Conservation (phyloP, 1,140 invertebrate species). For the Meteorus sp. region DNA sequence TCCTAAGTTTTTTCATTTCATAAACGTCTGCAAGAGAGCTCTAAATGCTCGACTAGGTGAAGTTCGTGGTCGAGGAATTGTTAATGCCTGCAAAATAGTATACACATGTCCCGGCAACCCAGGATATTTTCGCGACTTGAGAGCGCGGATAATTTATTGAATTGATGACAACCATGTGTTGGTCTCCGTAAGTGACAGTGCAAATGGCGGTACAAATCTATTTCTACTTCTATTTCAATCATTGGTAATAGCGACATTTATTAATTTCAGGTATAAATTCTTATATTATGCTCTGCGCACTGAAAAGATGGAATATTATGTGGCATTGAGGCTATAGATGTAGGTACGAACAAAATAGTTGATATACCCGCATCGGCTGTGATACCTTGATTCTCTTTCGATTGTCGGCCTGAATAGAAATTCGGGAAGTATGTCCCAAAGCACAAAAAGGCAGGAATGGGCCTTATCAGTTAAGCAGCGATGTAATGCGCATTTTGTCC, state of each 20-base stretch:
- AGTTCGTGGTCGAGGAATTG: slow-evolving; percentile 66
- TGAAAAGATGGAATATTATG: slow-evolving; percentile 32
- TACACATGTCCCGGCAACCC: slow-evolving; percentile 72
- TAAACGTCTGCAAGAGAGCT: slow-evolving; percentile 98
- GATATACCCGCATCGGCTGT: too few relatives aligned
- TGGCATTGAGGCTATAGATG: slow-evolving; percentile 29
- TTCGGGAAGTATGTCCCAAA: too few relatives aligned
- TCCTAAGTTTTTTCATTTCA: too few relatives aligned
- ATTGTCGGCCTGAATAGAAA: too few relatives aligned
- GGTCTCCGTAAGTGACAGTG: slow-evolving; percentile 94
- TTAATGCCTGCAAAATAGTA: slow-evolving; percentile 69
- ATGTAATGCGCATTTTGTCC: too few relatives aligned
- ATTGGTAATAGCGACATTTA: not conserved
- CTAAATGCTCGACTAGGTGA: slow-evolving; percentile 90
- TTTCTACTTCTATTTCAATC: too few relatives aligned
- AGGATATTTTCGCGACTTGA: slow-evolving; percentile 85
- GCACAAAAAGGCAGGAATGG: too few relatives aligned
- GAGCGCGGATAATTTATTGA: slow-evolving; percentile 91
- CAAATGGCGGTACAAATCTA: too few relatives aligned
- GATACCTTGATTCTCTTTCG: too few relatives aligned
- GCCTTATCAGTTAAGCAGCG: too few relatives aligned
- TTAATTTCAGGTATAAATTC: slow-evolving; percentile 66
- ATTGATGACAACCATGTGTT: slow-evolving; percentile 98
- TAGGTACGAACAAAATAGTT: slow-evolving; percentile 20
- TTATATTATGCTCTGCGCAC: slow-evolving; percentile 69